Evolutionary conservation across 2,888 invertebrate genomes (phyloP).

Genomic region (Ophion slaviceki): DNA sequence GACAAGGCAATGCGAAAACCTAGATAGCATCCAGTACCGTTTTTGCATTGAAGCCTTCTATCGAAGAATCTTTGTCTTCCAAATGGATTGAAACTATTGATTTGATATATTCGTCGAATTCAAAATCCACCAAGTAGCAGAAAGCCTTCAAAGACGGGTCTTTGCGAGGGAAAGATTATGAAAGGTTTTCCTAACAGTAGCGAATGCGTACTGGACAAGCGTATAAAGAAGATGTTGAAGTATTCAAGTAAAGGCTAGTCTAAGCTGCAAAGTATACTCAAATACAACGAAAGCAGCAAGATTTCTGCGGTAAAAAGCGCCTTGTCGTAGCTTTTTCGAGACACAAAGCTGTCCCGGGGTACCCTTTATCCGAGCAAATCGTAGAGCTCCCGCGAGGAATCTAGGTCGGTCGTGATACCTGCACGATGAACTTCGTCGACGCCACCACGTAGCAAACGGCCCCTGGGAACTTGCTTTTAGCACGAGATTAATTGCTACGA

Average conservation of each 20-base stretch:
- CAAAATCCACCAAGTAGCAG: neutral
- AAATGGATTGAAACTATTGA: neutral
- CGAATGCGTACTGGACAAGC: neutral
- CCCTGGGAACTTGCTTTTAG: conserved; percentile 67
- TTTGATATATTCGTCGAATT: neutral
- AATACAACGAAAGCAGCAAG: conserved; percentile 33
- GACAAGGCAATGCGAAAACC: neutral
- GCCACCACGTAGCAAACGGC: conserved; percentile 29
- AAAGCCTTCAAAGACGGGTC: neutral
- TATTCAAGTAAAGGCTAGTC: neutral
- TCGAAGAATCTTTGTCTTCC: neutral
- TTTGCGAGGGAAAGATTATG: neutral
- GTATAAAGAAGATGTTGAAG: conserved; percentile 13
- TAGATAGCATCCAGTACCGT: neutral
- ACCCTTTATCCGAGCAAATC: conserved; percentile 63
- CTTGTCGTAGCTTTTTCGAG: conserved; percentile 52
- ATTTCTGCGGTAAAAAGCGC: conserved; percentile 55
- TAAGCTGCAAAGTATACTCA: conserved; percentile 17
- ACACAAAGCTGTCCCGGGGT: conserved; percentile 60
- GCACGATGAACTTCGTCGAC: conserved; percentile 48
- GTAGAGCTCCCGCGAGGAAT: conserved; percentile 61
- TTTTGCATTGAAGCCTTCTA: neutral
- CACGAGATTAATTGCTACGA: conserved; percentile 71
- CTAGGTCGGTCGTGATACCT: conserved; percentile 64
- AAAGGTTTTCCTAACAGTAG: neutral